Percentiles rank a stretch among this genome's conserved stretches.
phyloP scores from a whole-genome alignment of 2,113 vertebrate genomes.

The Gnathonemus longibarbis region DNA sequence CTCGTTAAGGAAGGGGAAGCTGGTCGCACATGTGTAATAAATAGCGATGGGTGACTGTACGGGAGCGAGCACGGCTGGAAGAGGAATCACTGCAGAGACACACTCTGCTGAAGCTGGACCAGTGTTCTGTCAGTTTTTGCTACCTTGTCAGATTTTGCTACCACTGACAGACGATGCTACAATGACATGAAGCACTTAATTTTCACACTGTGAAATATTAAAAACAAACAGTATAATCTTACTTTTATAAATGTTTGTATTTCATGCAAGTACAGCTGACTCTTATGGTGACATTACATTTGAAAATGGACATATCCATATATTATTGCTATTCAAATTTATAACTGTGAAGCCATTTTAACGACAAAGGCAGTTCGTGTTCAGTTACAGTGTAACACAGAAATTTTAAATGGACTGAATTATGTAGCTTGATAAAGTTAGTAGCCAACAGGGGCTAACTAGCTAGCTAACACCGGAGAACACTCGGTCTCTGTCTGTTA shows the following conservation, averaged over 20 bases:
- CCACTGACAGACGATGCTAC: background rate
- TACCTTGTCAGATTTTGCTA: background rate
- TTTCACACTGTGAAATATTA: background rate
- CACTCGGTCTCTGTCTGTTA: background rate
- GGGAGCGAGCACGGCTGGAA: background rate
- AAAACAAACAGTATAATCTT: background rate
- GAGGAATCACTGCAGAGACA: background rate
- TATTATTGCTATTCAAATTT: background rate
- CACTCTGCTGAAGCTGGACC: background rate
- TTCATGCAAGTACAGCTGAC: background rate
- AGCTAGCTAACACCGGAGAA: background rate
- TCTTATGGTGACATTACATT: background rate
- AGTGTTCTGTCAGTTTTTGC: background rate
- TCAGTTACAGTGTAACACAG: background rate
- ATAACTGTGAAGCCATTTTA: background rate
- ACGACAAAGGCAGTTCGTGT: background rate
- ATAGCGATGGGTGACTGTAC: background rate
- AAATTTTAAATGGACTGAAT: background rate
- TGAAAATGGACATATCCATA: background rate
- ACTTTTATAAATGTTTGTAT: background rate
- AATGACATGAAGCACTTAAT: background rate
- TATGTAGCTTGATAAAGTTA: background rate
- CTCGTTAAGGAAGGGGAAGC: conserved; percentile 27
- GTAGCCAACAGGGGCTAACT: background rate
- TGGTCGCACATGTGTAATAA: background rate